Evolutionary conservation across 2,113 vertebrate species (phyloP), one percentile per base, ranked within the genome.

Genomic region (Pterophyllum scalare): DNA sequence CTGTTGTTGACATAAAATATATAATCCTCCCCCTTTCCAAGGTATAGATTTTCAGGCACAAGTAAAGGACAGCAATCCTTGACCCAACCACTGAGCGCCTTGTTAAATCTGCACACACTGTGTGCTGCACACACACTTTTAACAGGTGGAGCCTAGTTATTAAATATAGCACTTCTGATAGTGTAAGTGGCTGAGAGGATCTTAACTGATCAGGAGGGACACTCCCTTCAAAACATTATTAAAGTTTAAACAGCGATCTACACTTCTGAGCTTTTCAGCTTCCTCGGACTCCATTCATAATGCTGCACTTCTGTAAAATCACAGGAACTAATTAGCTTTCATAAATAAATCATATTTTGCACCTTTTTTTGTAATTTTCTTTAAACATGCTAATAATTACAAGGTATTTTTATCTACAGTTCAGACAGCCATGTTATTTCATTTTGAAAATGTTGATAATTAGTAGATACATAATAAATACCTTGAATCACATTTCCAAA

Each of bases 1-100:
- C 82, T 89, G 77, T 83, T 86, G 92, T 91, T 92, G 91, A 94
- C 89, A 92, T 88, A 88, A 89, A 91, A 93, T 88, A 92, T 92
- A 87, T 92, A 93, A 93, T 93, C 88, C 90, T 84, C 87, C 88
- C 56, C 49, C 82, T 85, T 91, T 93, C 89, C 15, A 8, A 77
- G 31, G 82, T 93, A 93, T 93, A 90, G 93, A 94, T 92, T 93
- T 93, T 91, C 81, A 87, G 81, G 80, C 81, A 86, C 82, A 91
- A 90, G 87, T 91, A 87, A 93, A 92, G 88, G 91, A 94, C 89
- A 82, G 80, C 72, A 84, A 90, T 92, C 86, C 91, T 91, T 91
- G 90, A 94, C 89, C 90, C 87, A 84, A 85, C 84, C 88, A 79
- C 89, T 67, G 87, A 93, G 88, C 79, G 59, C 76, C 88, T 88